phyloP scores from a whole-genome alignment of 2,113 vertebrate species.

The Melierax canorus region DNA sequence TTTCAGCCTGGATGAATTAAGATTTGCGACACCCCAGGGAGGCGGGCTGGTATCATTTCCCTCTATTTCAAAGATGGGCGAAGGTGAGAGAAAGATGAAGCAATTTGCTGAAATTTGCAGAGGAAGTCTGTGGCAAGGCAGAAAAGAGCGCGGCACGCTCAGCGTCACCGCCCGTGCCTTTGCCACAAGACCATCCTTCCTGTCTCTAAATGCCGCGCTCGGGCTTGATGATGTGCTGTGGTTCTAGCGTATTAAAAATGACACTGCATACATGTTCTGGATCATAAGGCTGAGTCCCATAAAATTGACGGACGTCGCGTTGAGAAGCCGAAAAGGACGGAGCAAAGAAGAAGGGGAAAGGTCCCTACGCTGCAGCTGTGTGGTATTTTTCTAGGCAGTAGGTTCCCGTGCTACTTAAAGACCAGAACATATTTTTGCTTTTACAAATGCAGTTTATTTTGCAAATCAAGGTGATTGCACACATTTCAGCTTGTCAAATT shows the following conservation, averaged over 20 bases:
- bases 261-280: background rate
- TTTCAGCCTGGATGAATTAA: background rate
- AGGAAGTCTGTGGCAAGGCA: constrained; percentile 3
- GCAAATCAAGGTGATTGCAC: constrained; percentile 60
- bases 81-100: constrained; percentile 7
- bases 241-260: background rate
- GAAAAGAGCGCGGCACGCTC: background rate
- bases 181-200: background rate
- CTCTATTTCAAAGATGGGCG: background rate
- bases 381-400: constrained; percentile 30
- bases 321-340: background rate
- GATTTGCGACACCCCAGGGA: background rate
- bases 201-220: background rate
- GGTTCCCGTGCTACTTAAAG: constrained; percentile 31
- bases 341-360: constrained; percentile 6
- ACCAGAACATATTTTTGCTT: constrained; percentile 57
- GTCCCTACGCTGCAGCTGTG: background rate
- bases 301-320: background rate
- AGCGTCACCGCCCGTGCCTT: background rate
- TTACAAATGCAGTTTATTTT: constrained; percentile 63
- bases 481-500: constrained; percentile 69
- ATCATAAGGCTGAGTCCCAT: background rate
- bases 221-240: background rate
- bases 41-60: background rate
- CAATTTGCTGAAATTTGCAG: background rate